phyloP scores from a whole-genome alignment of 1,140 invertebrate species.

The Macrosteles quadrilineatus region DNA sequence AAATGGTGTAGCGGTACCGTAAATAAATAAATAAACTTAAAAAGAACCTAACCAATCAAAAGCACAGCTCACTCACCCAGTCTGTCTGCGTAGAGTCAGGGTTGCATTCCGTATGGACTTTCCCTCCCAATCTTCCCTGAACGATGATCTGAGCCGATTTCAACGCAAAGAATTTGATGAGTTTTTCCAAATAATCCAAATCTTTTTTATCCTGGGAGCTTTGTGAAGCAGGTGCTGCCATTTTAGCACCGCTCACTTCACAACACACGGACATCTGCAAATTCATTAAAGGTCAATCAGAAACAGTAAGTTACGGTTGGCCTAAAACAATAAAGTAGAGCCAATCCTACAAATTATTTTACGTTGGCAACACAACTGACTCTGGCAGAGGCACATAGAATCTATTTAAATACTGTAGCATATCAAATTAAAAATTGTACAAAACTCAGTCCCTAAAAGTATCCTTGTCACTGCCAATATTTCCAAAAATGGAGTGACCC shows the following conservation, averaged over 20 bases:
- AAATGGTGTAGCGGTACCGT: no score
- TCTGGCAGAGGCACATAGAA: background rate
- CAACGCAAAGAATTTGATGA: conserved; percentile 82
- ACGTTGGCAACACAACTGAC: background rate
- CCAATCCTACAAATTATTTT: background rate
- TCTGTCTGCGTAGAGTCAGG: conserved; percentile 66
- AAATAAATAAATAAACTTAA: no score
- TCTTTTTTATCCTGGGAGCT: conserved; percentile 74
- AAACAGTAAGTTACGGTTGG: background rate
- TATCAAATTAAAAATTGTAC: background rate
- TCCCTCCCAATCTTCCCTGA: conserved; percentile 82
- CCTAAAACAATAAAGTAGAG: background rate
- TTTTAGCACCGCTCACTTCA: conserved; percentile 18
- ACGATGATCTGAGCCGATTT: conserved; percentile 89
- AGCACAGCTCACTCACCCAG: conserved; percentile 77
- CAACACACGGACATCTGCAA: conserved; percentile 17
- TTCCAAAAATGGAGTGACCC: no score
- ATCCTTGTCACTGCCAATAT: background rate
- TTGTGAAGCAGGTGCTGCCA: conserved; percentile 6
- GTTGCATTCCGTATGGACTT: conserved; percentile 77
- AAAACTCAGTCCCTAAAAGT: background rate
- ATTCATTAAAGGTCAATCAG: background rate
- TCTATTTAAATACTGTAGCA: background rate
- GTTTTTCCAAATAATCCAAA: conserved; percentile 83
- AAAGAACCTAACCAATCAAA: no score